Conservation (phyloP, 2,888 invertebrate species). For the Copidosoma aretas region DNA sequence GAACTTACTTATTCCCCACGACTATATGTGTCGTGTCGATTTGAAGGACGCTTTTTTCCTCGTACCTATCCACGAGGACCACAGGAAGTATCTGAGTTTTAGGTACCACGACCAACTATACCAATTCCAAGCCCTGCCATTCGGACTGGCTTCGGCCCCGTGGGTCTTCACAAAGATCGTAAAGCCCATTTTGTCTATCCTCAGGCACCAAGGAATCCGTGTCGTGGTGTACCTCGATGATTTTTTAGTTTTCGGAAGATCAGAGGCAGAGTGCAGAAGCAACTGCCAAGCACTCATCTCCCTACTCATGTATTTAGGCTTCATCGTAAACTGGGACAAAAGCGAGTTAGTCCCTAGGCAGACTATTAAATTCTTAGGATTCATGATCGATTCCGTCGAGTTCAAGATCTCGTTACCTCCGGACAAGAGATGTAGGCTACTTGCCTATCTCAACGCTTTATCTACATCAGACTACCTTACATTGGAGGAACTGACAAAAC, state of each 20-base stretch:
- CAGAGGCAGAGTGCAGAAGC: neutral
- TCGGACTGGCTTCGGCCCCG: slow-evolving; percentile 34
- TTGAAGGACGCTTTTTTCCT: slow-evolving; percentile 39
- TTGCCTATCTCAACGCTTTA: no score
- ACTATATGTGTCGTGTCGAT: slow-evolving; percentile 34
- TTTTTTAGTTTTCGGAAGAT: neutral
- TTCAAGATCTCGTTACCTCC: no score
- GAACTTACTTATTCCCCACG: slow-evolving; percentile 22
- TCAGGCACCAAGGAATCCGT: slow-evolving; percentile 7
- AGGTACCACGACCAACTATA: slow-evolving; percentile 17
- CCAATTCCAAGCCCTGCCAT: slow-evolving; percentile 35
- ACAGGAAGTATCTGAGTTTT: slow-evolving; percentile 36
- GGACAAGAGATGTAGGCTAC: no score
- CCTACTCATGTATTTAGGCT: slow-evolving; percentile 23
- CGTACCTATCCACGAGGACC: slow-evolving; percentile 19
- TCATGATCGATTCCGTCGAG: slow-evolving; percentile 31
- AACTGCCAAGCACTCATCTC: neutral
- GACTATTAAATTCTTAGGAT: slow-evolving; percentile 26
- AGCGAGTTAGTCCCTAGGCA: slow-evolving; percentile 18
- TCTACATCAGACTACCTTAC: no score
- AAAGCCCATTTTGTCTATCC: slow-evolving; percentile 29
- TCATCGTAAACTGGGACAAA: slow-evolving; percentile 35
- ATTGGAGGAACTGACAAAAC: no score
- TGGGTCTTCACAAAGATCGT: slow-evolving; percentile 36
- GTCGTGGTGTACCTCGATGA: slow-evolving; percentile 3